Conservation (phyloP, 2,888 invertebrate species). For the Pharmacophagus antenor region DNA sequence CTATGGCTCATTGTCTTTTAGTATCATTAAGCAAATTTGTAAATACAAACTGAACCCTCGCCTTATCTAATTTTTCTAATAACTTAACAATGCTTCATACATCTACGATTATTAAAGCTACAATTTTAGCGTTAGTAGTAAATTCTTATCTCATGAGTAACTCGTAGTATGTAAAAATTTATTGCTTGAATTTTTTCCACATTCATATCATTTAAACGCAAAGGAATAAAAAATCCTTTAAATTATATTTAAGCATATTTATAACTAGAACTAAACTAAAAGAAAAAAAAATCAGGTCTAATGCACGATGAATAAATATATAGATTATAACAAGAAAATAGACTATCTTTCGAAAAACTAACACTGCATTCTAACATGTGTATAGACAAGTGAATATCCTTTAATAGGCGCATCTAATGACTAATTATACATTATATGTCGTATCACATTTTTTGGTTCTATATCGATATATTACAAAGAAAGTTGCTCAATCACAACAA, state of each 20-base stretch:
- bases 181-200: neutral
- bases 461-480: neutral
- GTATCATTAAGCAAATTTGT: neutral
- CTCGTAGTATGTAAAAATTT: neutral
- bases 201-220: neutral
- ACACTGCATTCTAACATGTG: neutral
- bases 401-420: neutral
- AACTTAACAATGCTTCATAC: neutral
- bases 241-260: neutral
- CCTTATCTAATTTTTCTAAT: neutral
- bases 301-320: neutral
- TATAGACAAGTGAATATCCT: neutral
- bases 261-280: neutral
- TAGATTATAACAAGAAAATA: neutral
- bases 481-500: neutral
- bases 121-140: neutral
- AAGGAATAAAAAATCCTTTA: neutral
- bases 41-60: neutral
- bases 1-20: neutral
- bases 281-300: neutral
- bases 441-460: slow-evolving; percentile 6
- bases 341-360: neutral
- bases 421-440: neutral
- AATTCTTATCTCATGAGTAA: too few relatives aligned
- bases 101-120: neutral